Evolutionary conservation across 2,797 vertebrate genomes (phyloP).

Genomic region (Thunnus albacares): DNA sequence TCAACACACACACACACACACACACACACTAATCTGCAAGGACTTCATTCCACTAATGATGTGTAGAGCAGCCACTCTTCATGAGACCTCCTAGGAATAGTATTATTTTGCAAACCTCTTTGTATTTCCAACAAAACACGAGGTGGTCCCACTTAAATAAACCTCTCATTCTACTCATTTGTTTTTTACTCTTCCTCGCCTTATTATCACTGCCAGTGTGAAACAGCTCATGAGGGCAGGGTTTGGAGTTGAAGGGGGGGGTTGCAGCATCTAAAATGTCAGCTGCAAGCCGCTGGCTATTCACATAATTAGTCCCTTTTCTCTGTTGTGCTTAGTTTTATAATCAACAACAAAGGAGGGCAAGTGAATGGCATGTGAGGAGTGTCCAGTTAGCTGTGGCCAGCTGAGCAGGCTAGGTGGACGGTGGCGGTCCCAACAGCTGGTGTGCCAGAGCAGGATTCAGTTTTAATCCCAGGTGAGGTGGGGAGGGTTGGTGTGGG

Average conservation of each 20-base stretch:
- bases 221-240: slow-evolving; percentile 34
- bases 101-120: slow-evolving; percentile 69
- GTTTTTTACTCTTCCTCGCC: slow-evolving; percentile 47
- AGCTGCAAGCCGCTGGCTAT: slow-evolving; percentile 51
- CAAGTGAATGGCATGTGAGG: slow-evolving; percentile 54
- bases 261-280: slow-evolving; percentile 54
- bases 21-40: slow-evolving; percentile 61
- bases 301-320: slow-evolving; percentile 56
- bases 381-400: slow-evolving; percentile 42
- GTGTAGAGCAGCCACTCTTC: slow-evolving; percentile 54
- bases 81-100: slow-evolving; percentile 61
- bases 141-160: slow-evolving; percentile 69
- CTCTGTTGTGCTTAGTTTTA: slow-evolving; percentile 46
- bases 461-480: slow-evolving; percentile 46
- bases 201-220: slow-evolving; percentile 59
- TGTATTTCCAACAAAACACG: slow-evolving; percentile 74
- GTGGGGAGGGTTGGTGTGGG: background rate
- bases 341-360: slow-evolving; percentile 45
- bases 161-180: slow-evolving; percentile 53
- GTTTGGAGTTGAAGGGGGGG: slow-evolving; percentile 4
- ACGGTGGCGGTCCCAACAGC: slow-evolving; percentile 54
- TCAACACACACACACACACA: slow-evolving; percentile 41
- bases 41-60: slow-evolving; percentile 73
- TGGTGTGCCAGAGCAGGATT: slow-evolving; percentile 51
- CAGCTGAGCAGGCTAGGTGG: slow-evolving; percentile 37